phyloP scores from a whole-genome alignment of 1,140 invertebrate species.

The Triops longicaudatus region DNA sequence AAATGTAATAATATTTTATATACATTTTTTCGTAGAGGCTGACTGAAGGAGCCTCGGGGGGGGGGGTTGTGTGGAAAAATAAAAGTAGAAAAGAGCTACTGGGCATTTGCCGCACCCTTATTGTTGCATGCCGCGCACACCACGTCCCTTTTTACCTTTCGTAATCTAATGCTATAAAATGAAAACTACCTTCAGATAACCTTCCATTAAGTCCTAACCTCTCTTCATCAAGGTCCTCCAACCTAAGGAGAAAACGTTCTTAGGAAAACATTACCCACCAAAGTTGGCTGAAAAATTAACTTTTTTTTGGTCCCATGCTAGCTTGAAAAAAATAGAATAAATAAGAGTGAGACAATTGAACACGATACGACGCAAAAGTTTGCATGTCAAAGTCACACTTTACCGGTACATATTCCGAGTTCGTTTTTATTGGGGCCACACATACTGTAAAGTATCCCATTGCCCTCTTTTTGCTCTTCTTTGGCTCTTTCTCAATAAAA shows the following conservation, averaged over 20 bases:
- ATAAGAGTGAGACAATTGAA: not conserved
- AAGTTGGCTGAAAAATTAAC: constrained; percentile 2
- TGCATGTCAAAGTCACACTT: not conserved
- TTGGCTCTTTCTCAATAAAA: too few species aligned
- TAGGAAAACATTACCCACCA: not conserved
- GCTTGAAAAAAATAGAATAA: not conserved
- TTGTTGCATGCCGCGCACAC: constrained; percentile 7
- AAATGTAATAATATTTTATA: too few species aligned
- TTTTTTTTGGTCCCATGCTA: too few species aligned
- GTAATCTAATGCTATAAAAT: constrained; percentile 13
- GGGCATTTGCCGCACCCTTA: constrained; percentile 13
- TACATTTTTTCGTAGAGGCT: not conserved
- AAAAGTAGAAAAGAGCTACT: not conserved
- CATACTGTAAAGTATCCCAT: not conserved
- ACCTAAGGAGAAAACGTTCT: not conserved
- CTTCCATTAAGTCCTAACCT: not conserved
- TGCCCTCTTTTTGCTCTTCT: too few species aligned
- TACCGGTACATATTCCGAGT: not conserved
- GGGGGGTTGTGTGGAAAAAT: not conserved
- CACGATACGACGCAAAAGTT: too few species aligned
- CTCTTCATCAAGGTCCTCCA: not conserved
- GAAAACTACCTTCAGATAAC: constrained; percentile 9
- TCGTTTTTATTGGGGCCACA: not conserved
- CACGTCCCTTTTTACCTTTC: constrained; percentile 13
- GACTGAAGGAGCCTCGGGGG: not conserved